A percentile compares a stretch with the other conserved stretches of the same genome.
phyloP scores from a whole-genome alignment of 2,888 invertebrate genomes.

The Andrena trimmerana region DNA sequence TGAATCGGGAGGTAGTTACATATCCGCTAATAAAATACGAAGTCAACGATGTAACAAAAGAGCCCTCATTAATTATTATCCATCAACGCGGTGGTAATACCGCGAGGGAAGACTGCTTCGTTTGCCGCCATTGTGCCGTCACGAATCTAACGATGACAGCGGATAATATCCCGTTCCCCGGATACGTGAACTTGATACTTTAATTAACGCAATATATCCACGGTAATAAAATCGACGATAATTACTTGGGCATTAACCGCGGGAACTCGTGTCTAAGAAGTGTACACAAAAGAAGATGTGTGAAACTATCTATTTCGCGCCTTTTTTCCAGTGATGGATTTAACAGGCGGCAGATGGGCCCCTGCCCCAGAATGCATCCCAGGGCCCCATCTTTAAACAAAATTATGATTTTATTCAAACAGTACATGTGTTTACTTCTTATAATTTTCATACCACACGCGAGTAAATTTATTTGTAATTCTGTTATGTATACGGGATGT shows the following conservation, averaged over 20 bases:
- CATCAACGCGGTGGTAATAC: constrained; percentile 2
- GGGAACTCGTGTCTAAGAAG: not conserved
- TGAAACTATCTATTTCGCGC: not conserved
- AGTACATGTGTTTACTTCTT: too few species aligned
- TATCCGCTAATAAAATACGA: not conserved
- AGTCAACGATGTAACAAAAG: constrained; percentile 16
- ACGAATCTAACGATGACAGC: not conserved
- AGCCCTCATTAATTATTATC: constrained; percentile 31
- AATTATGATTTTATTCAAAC: too few species aligned
- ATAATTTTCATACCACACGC: too few species aligned
- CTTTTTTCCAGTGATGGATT: constrained; percentile 12
- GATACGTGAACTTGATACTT: not conserved
- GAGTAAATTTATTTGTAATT: too few species aligned
- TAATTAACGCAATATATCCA: not conserved
- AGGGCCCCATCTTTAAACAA: too few species aligned
- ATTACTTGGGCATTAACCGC: not conserved
- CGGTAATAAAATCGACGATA: not conserved
- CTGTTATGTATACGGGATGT: too few species aligned
- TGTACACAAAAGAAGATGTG: not conserved
- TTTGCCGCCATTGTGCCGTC: not conserved
- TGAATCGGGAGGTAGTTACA: not conserved
- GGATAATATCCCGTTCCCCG: not conserved
- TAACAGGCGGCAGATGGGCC: not conserved
- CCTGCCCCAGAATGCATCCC: too few species aligned
- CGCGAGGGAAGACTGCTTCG: not conserved